Conservation (phyloP, 1,140 invertebrate genomes). For the Musca vetustissima region DNA sequence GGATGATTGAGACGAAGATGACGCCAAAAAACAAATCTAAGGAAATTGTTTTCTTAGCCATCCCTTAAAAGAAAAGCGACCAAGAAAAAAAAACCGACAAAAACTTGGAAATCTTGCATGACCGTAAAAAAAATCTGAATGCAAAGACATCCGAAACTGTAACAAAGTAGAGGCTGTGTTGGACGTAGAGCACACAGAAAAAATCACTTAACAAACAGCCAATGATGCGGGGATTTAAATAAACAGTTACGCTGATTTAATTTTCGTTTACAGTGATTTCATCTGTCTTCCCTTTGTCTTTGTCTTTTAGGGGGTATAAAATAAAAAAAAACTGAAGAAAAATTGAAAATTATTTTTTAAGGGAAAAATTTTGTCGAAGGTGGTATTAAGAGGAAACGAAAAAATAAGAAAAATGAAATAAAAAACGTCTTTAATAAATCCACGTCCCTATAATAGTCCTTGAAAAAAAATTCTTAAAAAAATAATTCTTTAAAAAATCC, state of each 20-base stretch:
- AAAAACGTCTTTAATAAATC: no score
- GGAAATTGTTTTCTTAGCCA: not conserved
- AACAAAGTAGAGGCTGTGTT: not conserved
- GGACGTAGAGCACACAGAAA: no score
- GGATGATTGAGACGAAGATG: not conserved
- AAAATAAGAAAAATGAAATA: no score
- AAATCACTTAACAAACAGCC: slow-evolving; percentile 23
- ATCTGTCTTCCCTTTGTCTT: not conserved
- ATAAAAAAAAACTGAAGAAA: not conserved
- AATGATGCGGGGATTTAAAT: slow-evolving; percentile 47
- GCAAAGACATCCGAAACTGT: no score
- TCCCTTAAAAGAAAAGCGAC: not conserved
- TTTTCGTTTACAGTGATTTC: slow-evolving; percentile 34
- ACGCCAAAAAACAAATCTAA: not conserved
- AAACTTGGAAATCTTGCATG: not conserved
- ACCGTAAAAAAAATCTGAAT: no score
- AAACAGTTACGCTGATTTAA: slow-evolving; percentile 56
- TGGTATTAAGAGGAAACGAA: no score
- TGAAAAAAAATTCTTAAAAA: no score
- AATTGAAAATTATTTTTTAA: not conserved
- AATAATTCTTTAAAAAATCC: no score
- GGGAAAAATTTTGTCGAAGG: no score
- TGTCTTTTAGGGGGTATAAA: no score
- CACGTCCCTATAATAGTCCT: no score
- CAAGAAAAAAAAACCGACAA: not conserved